These are phyloP conservation scores for Parnassius glacialis DNA, from an alignment of 2,888 invertebrate genomes.

Conservation along the genomic window DNA sequence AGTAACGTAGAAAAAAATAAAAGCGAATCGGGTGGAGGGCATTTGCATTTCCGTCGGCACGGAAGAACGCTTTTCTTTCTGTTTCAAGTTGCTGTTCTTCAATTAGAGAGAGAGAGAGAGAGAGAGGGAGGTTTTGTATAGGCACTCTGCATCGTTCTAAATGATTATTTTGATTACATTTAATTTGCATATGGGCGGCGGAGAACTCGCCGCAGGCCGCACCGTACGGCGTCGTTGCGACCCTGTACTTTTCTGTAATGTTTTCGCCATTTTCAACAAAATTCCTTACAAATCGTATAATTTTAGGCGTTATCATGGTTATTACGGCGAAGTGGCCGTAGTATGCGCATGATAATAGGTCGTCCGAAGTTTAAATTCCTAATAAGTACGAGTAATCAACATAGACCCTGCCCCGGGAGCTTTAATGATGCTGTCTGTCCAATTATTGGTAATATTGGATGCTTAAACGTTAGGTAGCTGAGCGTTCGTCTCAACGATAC, in stretches of 20 bases:
- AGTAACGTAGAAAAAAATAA: constrained; percentile 70
- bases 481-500: constrained; percentile 49
- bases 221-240: constrained; percentile 67
- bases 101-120: constrained; percentile 62
- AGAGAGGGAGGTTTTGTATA: constrained; percentile 50
- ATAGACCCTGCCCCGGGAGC: constrained; percentile 70
- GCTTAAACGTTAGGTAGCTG: constrained; percentile 76
- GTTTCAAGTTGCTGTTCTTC: constrained; percentile 33
- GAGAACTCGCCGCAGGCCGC: constrained; percentile 59
- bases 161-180: constrained; percentile 81
- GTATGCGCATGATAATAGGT: constrained; percentile 71
- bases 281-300: constrained; percentile 80
- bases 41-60: constrained; percentile 67
- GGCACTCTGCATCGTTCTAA: constrained; percentile 46
- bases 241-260: constrained; percentile 80
- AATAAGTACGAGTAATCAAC: constrained; percentile 78
- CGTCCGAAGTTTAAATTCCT: constrained; percentile 72
- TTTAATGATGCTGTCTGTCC: constrained; percentile 70
- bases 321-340: constrained; percentile 76
- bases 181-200: constrained; percentile 77
- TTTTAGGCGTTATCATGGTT: constrained; percentile 78
- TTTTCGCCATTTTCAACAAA: constrained; percentile 81
- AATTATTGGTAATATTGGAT: constrained; percentile 78
- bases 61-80: constrained; percentile 56
- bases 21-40: constrained; percentile 62